Percentiles rank a stretch among this genome's conserved stretches.
These are phyloP conservation scores for Equus przewalskii DNA, from an alignment of 2,113 vertebrate species.

Conservation along the genomic window DNA sequence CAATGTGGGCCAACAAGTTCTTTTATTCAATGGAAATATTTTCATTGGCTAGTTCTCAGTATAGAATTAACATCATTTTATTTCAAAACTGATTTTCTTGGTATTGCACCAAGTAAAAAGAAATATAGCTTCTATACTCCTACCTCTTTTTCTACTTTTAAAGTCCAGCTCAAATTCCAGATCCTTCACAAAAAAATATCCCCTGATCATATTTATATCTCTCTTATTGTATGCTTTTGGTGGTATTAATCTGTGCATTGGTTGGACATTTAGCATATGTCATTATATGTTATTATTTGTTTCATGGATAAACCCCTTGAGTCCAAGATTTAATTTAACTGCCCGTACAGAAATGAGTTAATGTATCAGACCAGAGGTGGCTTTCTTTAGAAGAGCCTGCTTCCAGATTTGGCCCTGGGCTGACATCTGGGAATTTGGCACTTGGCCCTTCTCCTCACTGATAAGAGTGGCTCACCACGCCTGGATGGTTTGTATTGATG, in stretches of 20 bases:
- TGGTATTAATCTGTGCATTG: neutral
- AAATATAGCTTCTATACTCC: neutral
- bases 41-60: neutral
- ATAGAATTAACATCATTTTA: neutral
- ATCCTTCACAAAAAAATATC: neutral
- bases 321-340: neutral
- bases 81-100: neutral
- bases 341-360: neutral
- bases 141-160: neutral
- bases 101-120: neutral
- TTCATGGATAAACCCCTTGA: neutral
- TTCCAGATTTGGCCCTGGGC: neutral
- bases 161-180: neutral
- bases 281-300: neutral
- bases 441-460: neutral
- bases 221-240: neutral
- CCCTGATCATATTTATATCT: neutral
- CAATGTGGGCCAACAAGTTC: neutral
- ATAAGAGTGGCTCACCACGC: neutral
- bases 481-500: neutral
- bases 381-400: neutral
- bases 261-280: neutral
- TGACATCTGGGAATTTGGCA: neutral
- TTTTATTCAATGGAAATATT: slow-evolving; percentile 25
- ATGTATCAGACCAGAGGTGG: neutral